These are phyloP conservation scores for Spilosoma lubricipeda DNA, from an alignment of 2,888 invertebrate genomes.

Conservation along the genomic window DNA sequence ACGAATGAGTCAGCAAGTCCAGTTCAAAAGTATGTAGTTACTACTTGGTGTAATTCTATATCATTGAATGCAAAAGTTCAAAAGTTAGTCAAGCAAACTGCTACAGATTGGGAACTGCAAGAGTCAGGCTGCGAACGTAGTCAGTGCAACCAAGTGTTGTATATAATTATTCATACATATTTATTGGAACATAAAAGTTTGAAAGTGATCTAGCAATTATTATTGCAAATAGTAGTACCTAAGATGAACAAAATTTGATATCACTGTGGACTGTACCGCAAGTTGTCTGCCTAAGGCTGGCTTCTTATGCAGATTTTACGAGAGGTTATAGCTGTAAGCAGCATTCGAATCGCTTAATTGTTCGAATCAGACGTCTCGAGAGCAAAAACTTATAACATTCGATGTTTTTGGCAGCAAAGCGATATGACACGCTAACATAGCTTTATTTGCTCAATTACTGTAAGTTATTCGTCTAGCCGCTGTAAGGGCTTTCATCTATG, in stretches of 20 bases:
- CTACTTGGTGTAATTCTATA: too few species aligned
- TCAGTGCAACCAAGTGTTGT: too few species aligned
- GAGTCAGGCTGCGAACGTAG: too few species aligned
- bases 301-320: slow-evolving; percentile 81
- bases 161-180: too few species aligned
- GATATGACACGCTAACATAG: slow-evolving; percentile 42
- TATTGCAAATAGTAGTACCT: background rate
- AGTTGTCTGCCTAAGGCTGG: slow-evolving; percentile 63
- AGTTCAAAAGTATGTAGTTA: too few species aligned
- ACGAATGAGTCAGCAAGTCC: too few species aligned
- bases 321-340: slow-evolving; percentile 70
- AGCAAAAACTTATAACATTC: slow-evolving; percentile 62
- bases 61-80: too few species aligned
- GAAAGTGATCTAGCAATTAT: too few species aligned
- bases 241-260: slow-evolving; percentile 10
- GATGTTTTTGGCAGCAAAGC: slow-evolving; percentile 57
- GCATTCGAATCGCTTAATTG: slow-evolving; percentile 74
- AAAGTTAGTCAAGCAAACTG: too few species aligned
- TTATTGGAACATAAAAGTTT: too few species aligned
- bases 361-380: slow-evolving; percentile 65
- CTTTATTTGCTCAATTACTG: slow-evolving; percentile 44
- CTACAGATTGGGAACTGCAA: too few species aligned
- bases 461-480: slow-evolving; percentile 35
- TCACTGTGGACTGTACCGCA: slow-evolving; percentile 61
- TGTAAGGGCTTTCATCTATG: slow-evolving; percentile 26